These are phyloP conservation scores for Scolopax mira DNA, from an alignment of 2,113 vertebrate genomes.

Conservation along the genomic window DNA sequence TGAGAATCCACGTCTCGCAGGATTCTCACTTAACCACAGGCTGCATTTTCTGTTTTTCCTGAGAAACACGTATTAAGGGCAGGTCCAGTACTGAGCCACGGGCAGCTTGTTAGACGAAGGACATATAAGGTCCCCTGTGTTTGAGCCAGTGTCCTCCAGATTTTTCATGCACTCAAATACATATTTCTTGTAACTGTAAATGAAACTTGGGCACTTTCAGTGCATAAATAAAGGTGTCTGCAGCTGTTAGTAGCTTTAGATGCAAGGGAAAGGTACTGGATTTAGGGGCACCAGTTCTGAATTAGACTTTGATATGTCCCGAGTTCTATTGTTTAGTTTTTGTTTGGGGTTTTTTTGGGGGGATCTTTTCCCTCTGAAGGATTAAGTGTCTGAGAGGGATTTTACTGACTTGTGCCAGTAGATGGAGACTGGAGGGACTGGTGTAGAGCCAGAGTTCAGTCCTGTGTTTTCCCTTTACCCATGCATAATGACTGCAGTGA, in stretches of 20 bases:
- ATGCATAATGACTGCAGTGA: not conserved
- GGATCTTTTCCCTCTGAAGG: not conserved
- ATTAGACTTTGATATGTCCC: not conserved
- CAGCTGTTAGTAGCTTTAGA: not conserved
- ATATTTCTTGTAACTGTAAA: not conserved
- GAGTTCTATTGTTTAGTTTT: accelerated
- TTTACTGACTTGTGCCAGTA: not conserved
- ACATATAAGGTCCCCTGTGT: not conserved
- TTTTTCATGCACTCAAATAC: not conserved
- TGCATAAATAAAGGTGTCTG: not conserved
- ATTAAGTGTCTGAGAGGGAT: not conserved
- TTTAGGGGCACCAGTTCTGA: not conserved
- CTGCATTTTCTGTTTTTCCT: not conserved
- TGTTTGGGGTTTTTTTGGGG: not conserved
- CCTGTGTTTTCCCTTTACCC: not conserved
- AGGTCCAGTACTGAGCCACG: not conserved
- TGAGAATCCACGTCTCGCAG: accelerated
- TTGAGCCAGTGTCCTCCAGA: accelerated
- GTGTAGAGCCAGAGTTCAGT: not conserved
- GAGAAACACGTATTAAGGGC: not conserved
- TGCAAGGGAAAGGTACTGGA: not conserved
- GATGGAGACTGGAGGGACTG: not conserved
- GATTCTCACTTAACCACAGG: not conserved
- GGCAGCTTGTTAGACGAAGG: not conserved
- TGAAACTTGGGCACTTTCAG: not conserved